Conservation (phyloP, 2,797 vertebrate species). For the Presbytis comata region DNA sequence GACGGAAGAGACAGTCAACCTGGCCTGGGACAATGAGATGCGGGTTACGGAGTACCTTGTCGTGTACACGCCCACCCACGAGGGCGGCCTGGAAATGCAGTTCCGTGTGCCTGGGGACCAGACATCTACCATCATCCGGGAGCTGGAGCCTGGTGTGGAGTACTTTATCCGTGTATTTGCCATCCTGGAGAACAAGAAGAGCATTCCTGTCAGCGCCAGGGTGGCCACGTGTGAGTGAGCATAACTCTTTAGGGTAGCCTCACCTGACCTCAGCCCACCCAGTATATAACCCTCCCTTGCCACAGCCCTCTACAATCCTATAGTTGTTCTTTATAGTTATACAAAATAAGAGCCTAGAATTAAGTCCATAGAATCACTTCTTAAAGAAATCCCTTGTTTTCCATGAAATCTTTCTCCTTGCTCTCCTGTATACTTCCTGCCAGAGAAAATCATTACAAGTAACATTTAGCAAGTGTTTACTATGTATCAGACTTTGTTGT, state of each 20-base stretch:
- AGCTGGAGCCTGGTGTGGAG: conserved; percentile 96
- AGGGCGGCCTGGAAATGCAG: conserved; percentile 93
- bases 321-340: background rate
- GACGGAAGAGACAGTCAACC: conserved; percentile 93
- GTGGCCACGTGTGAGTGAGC: conserved; percentile 94
- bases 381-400: background rate
- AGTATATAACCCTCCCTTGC: rapidly evolving
- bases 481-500: background rate
- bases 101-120: conserved; percentile 93
- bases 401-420: background rate
- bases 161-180: conserved; percentile 98
- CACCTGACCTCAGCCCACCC: rapidly evolving
- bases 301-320: background rate
- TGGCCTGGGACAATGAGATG: conserved; percentile 97
- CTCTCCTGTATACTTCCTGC: background rate
- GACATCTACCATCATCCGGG: conserved; percentile 90
- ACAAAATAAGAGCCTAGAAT: background rate
- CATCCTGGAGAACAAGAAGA: conserved; percentile 94
- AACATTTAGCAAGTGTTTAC: background rate
- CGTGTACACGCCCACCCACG: conserved; percentile 91
- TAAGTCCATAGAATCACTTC: background rate
- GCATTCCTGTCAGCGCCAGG: conserved; percentile 95
- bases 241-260: rapidly evolving
- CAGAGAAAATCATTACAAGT: background rate
- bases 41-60: conserved; percentile 93